Conservation (phyloP, 2,797 vertebrate species). For the Spea hammondii region DNA sequence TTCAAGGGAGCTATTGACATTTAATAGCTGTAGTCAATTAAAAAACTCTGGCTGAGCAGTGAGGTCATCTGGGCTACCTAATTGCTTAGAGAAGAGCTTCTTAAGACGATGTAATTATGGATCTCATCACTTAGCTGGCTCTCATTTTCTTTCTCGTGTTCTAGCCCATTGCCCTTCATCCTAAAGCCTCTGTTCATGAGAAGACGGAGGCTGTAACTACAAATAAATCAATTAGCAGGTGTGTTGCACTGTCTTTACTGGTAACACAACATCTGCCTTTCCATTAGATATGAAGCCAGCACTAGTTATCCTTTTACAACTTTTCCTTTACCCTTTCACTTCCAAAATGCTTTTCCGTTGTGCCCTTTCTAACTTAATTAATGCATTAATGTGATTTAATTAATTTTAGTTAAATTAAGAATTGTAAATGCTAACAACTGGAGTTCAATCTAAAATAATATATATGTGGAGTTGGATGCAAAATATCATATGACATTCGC, state of each 20-base stretch:
- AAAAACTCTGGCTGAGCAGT: constrained; percentile 66
- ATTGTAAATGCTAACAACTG: no score
- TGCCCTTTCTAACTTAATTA: neutral
- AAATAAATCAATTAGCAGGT: constrained; percentile 80
- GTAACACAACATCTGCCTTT: constrained; percentile 57
- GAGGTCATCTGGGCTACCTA: constrained; percentile 73
- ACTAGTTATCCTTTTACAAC: neutral
- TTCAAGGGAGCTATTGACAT: constrained; percentile 11
- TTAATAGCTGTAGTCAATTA: constrained; percentile 60
- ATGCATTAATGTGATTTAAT: no score
- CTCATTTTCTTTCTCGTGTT: constrained; percentile 72
- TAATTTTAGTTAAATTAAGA: no score
- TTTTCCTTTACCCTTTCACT: no score
- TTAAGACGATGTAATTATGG: constrained; percentile 78
- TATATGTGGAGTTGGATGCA: no score
- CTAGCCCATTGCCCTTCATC: constrained; percentile 77
- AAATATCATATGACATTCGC: no score
- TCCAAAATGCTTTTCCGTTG: no score
- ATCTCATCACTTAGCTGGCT: constrained; percentile 74
- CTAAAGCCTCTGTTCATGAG: constrained; percentile 74
- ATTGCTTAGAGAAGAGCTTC: constrained; percentile 77
- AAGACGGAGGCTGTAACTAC: constrained; percentile 72
- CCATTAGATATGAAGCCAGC: neutral
- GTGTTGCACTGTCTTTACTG: constrained; percentile 67
- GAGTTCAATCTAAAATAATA: no score